Evolutionary conservation across 92 coral and sea anemone genomes (phyloP).

Genomic region (Phenganax marumi): DNA sequence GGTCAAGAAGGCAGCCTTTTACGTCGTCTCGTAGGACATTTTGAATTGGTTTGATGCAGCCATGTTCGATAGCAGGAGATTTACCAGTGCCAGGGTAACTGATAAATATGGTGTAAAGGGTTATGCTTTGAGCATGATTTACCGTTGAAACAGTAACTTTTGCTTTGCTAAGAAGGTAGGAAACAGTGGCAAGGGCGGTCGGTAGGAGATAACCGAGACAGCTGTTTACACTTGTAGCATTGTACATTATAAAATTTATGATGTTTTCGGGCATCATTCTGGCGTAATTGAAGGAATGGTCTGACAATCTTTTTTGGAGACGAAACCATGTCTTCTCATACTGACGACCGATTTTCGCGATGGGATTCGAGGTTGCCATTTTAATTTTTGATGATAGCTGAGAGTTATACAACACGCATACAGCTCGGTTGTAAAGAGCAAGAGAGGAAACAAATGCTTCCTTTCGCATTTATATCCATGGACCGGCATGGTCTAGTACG

Average conservation of each 20-base stretch:
- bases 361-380: constrained; percentile 21
- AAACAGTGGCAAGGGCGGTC: neutral
- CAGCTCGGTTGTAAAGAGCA: constrained; percentile 24
- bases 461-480: constrained; percentile 21
- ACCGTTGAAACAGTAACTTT: constrained; percentile 9
- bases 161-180: neutral
- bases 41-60: too few species aligned
- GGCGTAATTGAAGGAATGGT: too few species aligned
- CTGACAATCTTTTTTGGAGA: too few species aligned
- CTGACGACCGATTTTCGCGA: constrained; percentile 49
- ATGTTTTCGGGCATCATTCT: constrained; percentile 13
- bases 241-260: neutral
- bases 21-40: constrained; percentile 3
- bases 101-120: constrained; percentile 30
- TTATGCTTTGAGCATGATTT: constrained; percentile 41
- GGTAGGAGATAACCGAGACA: neutral
- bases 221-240: neutral
- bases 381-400: constrained; percentile 23
- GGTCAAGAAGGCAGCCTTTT: neutral
- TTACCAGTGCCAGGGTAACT: neutral
- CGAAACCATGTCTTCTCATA: constrained; percentile 50
- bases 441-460: constrained; percentile 20
- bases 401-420: constrained; percentile 16
- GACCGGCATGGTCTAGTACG: constrained; percentile 11
- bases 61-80: too few species aligned